Conservation (phyloP, 2,888 invertebrate species). For the Cepaea hortensis region DNA sequence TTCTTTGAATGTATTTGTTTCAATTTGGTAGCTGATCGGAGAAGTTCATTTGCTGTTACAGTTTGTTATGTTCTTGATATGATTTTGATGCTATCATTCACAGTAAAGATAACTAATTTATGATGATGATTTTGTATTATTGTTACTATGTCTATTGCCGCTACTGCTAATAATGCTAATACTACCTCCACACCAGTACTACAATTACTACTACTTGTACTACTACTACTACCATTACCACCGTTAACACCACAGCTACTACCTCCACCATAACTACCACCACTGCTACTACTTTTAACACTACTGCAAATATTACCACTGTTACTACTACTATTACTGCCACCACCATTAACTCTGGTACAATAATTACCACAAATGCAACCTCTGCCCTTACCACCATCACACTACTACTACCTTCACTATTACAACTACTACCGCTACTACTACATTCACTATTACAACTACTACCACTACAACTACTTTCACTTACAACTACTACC, state of each 20-base stretch:
- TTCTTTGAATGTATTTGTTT: too few species aligned
- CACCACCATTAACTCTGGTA: not conserved
- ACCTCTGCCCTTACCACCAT: slow-evolving; percentile 48
- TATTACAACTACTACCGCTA: slow-evolving; percentile 47
- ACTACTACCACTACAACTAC: slow-evolving; percentile 47
- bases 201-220: not conserved
- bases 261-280: not conserved
- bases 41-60: too few species aligned
- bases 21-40: too few species aligned
- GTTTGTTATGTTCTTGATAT: too few species aligned
- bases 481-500: slow-evolving; percentile 45
- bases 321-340: slow-evolving; percentile 30
- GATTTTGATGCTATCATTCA: too few species aligned
- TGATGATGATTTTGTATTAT: not conserved
- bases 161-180: not conserved
- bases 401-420: slow-evolving; percentile 41
- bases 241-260: slow-evolving; percentile 11
- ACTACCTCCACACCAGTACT: not conserved
- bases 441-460: slow-evolving; percentile 47
- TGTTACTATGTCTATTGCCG: not conserved
- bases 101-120: too few species aligned
- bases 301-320: not conserved
- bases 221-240: not conserved
- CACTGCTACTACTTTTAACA: not conserved
- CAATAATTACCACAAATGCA: slow-evolving; percentile 38